Percentiles rank a stretch among this genome's conserved stretches.
phyloP scores from a whole-genome alignment of 2,888 invertebrate species.

The Drosophila robusta region DNA sequence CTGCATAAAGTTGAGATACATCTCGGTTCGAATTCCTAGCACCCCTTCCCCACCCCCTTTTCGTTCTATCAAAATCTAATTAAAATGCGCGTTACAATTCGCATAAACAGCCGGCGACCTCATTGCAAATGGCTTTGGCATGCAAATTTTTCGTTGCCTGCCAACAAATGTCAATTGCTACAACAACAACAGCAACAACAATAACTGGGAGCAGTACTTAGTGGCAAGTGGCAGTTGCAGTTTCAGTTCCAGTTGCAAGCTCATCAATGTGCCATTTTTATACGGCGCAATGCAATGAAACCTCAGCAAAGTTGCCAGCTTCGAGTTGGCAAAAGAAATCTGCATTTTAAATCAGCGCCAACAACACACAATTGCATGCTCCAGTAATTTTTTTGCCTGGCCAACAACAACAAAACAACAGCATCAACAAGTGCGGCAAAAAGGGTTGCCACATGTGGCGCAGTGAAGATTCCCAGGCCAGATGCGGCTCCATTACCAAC shows the following conservation, averaged over 20 bases:
- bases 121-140: conserved; percentile 60
- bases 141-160: conserved; percentile 49
- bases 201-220: conserved; percentile 4
- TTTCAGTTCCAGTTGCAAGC: conserved; percentile 28
- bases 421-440: conserved; percentile 40
- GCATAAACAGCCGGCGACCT: conserved; percentile 56
- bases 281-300: conserved; percentile 53
- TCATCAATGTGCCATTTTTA: conserved; percentile 61
- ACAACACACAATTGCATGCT: conserved; percentile 61
- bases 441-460: conserved; percentile 58
- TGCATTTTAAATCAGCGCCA: conserved; percentile 70
- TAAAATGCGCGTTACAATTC: conserved; percentile 73
- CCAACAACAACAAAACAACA: conserved; percentile 22
- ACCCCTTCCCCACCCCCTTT: not conserved
- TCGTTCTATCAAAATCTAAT: conserved; percentile 57
- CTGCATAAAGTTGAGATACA: conserved; percentile 13
- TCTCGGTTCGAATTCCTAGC: conserved; percentile 1
- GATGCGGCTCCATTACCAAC: conserved; percentile 71
- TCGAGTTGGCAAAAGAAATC: conserved; percentile 63
- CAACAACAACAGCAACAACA: conserved; percentile 14
- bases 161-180: conserved; percentile 51
- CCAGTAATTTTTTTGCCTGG: conserved; percentile 59
- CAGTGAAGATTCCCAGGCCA: conserved; percentile 60
- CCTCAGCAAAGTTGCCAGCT: conserved; percentile 37
- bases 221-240: conserved; percentile 20